Evolutionary conservation across 2,888 invertebrate genomes (phyloP), one percentile per base, ranked within the genome.

Genomic region (Cyaniris semiargus): DNA sequence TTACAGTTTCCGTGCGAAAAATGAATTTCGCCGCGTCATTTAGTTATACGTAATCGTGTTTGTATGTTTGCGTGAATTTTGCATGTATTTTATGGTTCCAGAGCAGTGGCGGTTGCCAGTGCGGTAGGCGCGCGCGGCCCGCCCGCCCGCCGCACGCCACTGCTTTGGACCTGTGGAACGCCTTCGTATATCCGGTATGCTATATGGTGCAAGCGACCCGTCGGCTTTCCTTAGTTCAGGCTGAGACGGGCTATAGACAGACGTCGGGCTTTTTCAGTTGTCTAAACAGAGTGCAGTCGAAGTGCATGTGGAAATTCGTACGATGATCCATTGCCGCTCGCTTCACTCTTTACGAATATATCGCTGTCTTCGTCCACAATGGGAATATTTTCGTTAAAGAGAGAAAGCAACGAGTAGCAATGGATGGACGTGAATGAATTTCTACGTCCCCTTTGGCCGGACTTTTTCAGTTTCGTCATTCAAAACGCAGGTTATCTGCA

Each of bases 111-210:
- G 94, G 93, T 88, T 94, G 94, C 90, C 94, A 91, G 88, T 94
- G 94, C 90, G 91, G 90, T 86, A 90, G 93, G 89, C 93, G 94
- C 91, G 93, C 95, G 90, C 95, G 95, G 94, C 94, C 95, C 89
- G 93, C 95, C 94, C 95, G 95, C 94, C 95, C 95, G 93, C 95
- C 95, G 95, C 95, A 95, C 95, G 95, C 95, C 95, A 95, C 95
- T 95, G 95, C 95, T 94, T 94, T 94, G 94, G 94, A 94, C 89
- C 92, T 93, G 87, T 95, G 95, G 95, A 95, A 95, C 94, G 95
- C 95, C 94, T 95, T 94, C 93, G 94, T 94, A 88, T 93, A 95
- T 91, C 95, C 95, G 95, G 95, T 96, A 95, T 95, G 95, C 87
- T 85, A 86, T 91, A 90, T 89, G 90, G 90, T 87, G 89, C 88